Conservation (phyloP, 2,113 vertebrate genomes). For the Sturnus vulgaris region DNA sequence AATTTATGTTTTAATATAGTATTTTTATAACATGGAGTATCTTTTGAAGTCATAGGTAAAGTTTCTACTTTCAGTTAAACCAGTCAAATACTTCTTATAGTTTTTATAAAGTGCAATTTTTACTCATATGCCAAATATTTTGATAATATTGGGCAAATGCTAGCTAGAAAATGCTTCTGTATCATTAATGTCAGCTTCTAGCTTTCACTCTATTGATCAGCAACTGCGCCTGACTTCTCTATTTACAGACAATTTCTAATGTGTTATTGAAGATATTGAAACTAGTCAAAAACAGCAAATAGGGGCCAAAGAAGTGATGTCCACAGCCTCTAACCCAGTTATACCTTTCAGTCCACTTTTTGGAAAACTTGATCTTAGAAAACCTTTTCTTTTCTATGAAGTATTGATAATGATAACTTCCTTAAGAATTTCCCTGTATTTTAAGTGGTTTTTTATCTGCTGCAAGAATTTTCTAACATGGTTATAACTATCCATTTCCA, state of each 20-base stretch:
- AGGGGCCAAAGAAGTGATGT: not conserved
- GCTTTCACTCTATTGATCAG: not conserved
- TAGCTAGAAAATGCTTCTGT: not conserved
- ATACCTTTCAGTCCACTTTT: not conserved
- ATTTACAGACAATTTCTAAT: not conserved
- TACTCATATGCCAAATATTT: not conserved
- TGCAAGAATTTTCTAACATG: not conserved
- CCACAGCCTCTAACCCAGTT: not conserved
- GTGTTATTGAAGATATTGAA: not conserved
- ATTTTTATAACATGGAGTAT: not conserved
- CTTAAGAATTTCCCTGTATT: not conserved
- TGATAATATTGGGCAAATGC: not conserved
- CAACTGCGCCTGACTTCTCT: not conserved
- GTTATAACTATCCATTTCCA: not conserved
- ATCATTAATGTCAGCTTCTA: not conserved
- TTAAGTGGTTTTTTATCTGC: not conserved
- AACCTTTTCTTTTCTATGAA: not conserved
- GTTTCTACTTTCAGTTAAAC: not conserved
- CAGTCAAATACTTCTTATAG: not conserved
- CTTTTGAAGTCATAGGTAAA: not conserved
- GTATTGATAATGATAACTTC: not conserved
- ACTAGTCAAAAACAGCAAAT: not conserved
- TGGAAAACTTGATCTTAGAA: not conserved
- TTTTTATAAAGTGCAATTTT: not conserved
- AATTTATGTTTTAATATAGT: not conserved